Base-by-base conservation (phyloP, 2,888 invertebrate genomes). In the Aplocera efformata region DNA sequence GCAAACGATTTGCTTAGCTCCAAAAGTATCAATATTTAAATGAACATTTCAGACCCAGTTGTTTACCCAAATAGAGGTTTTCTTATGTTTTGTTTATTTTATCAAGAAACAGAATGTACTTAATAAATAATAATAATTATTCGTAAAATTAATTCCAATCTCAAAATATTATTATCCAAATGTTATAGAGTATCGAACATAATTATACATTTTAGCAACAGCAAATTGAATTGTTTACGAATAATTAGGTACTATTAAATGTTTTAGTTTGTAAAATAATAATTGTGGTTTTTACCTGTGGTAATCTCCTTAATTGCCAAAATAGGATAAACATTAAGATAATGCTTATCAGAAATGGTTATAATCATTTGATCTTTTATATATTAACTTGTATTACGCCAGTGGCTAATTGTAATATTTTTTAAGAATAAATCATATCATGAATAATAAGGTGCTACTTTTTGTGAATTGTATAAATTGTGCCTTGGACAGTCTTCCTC, bases 261-360 rank as follows among this genome's bases (percentile, higher is more conserved):
- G 23, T 32, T 23, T 21, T 30, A 27, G 32, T 38, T 40, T 42
- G 30, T 29, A 24, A 42, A 42, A 31, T 30, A 45, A 38, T 48
- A 41, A 50, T 37, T 40, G 42, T 55, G 61, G 63, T 68, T 64
- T 69, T 76, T 70, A 73, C 71, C 85, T 88, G 86, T 88, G 86
- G 83, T 85, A 80, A 81, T 88, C 86, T 86, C 86, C 86, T 71
- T 85, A 84, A 83, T 84, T 86, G 86, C 86, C 86, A 88, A 88
- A 86, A 83, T 86, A 84, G 78, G 73, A 58, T 75, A 69, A 60
- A 58, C 49, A 57, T 28, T 25, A 36, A 30, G 10, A 13, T 39
- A 10, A 38, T 38, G 31, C 13, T 39, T 36, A 41, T 36, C 32
- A 23, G 27, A 40, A 25, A 36, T 23, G 32, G 35, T 34, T 25